phyloP scores from a whole-genome alignment of 2,888 invertebrate genomes.

The Melinaea menophilus region DNA sequence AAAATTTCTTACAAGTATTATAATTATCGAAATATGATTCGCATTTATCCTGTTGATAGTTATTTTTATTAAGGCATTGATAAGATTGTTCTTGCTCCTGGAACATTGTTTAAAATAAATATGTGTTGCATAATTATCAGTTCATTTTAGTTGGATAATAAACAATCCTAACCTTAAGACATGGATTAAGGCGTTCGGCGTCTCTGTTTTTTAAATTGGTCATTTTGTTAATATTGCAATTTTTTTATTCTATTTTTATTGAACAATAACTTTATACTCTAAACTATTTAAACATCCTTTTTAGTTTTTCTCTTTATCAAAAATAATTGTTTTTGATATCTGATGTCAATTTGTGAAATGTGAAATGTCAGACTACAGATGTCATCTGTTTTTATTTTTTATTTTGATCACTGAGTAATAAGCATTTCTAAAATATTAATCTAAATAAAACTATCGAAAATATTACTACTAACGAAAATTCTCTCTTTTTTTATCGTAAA shows the following conservation, averaged over 20 bases:
- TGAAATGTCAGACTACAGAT: too few species aligned
- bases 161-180: constrained; percentile 51
- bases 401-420: too few species aligned
- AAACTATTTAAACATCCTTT: not conserved
- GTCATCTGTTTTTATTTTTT: too few species aligned
- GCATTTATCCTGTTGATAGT: constrained; percentile 82
- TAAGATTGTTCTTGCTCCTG: constrained; percentile 86
- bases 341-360: too few species aligned
- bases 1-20: constrained; percentile 87
- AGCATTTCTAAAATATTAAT: too few species aligned
- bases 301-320: not conserved
- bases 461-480: too few species aligned
- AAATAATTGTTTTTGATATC: not conserved
- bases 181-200: constrained; percentile 62
- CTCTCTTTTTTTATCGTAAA: too few species aligned
- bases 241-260: constrained; percentile 11
- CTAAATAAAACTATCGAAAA: too few species aligned
- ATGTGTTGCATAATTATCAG: constrained; percentile 9
- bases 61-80: constrained; percentile 83
- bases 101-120: constrained; percentile 20
- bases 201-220: constrained; percentile 51
- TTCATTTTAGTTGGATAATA: not conserved
- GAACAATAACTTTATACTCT: not conserved
- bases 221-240: constrained; percentile 39
- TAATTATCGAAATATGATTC: constrained; percentile 85